Base-by-base conservation (phyloP, 2,113 vertebrate species). In the Edolisoma coerulescens region DNA sequence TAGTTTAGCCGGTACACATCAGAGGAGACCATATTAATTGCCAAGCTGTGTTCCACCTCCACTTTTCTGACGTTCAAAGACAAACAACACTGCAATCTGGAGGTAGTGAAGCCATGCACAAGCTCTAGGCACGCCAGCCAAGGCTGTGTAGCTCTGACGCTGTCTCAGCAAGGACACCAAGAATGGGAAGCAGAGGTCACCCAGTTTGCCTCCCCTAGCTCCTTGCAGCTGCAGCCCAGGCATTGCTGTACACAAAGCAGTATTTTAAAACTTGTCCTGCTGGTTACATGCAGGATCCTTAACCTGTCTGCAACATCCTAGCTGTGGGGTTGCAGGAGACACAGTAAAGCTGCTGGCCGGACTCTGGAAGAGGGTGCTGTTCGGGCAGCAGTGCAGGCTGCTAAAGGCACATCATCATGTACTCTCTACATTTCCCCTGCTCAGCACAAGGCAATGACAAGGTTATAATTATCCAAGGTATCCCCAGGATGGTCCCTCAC, bases 61-160 rank as follows among this genome's bases (percentile, higher is more conserved):
- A 3, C 56, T 54, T 59, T 37, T 54, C 39, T 59, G n/a, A 70
- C 0, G 0, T 49, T 49, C 17, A 16, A 3, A 52, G 37, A 54
- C 37, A 86, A 90, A 73, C 37, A 59, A 10, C 33, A 24, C 56
- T 60, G 85, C 44, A 67, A 4, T 23, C 6, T 0, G 2, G 67
- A 61, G 11, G 39, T 2, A 49, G 59, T 3, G 23, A 65, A 81
- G 73, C 68, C 64, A 10, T 65, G 64, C 26, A 76, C 76, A 23
- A 79, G 74, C 65, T 75, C 53, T 13, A 61, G 79, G 57, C 44
- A 39, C 2, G 8, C 13, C 49, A 86, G 67, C 61, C 67, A 68
- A 79, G 49, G n/a, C 8, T 24, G 8, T 4, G 47, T 9, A 74
- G 39, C 13, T 49, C 47, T 41, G 6, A 4, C 32, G 50, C 60